These are phyloP conservation scores for Leptosomus discolor DNA, from an alignment of 2,113 vertebrate species.

Conservation along the genomic window DNA sequence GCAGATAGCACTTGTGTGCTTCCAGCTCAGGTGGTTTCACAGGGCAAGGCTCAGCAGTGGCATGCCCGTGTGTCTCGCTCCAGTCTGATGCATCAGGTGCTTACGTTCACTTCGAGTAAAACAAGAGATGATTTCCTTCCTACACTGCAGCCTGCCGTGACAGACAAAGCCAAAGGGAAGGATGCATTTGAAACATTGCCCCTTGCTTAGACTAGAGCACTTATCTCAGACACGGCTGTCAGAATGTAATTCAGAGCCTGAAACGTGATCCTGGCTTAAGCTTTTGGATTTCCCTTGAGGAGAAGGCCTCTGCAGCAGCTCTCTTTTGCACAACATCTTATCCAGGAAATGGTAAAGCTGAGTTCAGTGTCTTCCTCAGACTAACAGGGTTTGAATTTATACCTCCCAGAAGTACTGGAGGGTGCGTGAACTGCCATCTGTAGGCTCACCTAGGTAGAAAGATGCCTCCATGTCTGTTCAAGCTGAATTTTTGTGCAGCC, in stretches of 20 bases:
- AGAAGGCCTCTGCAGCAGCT: neutral
- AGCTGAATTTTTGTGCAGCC: neutral
- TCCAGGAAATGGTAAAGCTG: neutral
- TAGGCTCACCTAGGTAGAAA: neutral
- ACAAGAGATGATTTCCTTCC: neutral
- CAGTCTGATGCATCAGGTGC: rapidly evolving
- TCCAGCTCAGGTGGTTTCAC: rapidly evolving
- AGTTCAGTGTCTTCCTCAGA: neutral
- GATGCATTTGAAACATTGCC: neutral
- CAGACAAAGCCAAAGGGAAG: neutral
- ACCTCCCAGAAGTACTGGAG: neutral
- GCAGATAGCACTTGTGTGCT: rapidly evolving
- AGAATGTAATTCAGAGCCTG: neutral
- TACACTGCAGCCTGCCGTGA: rapidly evolving
- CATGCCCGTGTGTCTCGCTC: rapidly evolving
- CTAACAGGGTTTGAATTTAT: neutral
- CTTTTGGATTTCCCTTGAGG: neutral
- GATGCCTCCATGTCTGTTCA: neutral
- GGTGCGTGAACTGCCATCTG: neutral
- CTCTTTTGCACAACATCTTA: neutral
- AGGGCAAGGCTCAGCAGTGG: rapidly evolving
- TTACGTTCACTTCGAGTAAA: neutral
- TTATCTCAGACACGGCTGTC: neutral
- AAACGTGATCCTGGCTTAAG: neutral
- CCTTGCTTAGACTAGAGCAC: neutral